Conservation (phyloP, 1,140 invertebrate genomes). For the Phenacoccus solenopsis region DNA sequence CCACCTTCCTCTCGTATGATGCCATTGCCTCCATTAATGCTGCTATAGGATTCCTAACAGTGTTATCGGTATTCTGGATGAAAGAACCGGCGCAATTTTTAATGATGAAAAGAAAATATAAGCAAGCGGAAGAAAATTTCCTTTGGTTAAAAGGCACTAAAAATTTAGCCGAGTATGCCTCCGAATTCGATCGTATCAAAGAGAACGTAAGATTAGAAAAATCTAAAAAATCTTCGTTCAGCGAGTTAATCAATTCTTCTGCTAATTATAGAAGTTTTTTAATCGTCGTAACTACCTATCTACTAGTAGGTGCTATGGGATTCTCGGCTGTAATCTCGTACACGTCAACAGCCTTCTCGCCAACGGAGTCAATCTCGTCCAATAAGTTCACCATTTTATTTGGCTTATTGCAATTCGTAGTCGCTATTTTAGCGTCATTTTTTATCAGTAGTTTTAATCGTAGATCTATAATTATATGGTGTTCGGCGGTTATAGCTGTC, state of each 20-base stretch:
- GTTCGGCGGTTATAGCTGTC: conserved; percentile 35
- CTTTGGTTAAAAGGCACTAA: conserved; percentile 44
- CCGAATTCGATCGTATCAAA: conserved; percentile 23
- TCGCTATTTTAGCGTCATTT: conserved; percentile 35
- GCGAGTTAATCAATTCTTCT: conserved; percentile 34
- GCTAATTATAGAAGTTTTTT: conserved; percentile 37
- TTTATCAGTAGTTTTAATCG: conserved; percentile 38
- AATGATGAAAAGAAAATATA: conserved; percentile 41
- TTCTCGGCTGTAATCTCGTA: conserved; percentile 26
- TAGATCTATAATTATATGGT: conserved; percentile 37
- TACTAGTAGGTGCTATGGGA: conserved; percentile 23
- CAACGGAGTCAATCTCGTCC: conserved; percentile 14
- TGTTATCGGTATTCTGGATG: conserved; percentile 54
- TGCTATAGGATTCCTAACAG: conserved; percentile 44
- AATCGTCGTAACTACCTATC: conserved; percentile 35
- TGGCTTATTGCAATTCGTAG: conserved; percentile 30
- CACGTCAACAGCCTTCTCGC: conserved; percentile 30
- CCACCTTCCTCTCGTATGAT: conserved; percentile 54
- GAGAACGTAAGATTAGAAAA: conserved; percentile 27
- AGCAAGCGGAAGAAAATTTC: conserved; percentile 48
- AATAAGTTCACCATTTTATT: conserved; percentile 25
- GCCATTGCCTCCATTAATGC: conserved; percentile 49
- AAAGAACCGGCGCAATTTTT: conserved; percentile 68
- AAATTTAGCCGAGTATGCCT: conserved; percentile 20
- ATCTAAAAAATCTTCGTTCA: conserved; percentile 32